Conservation (phyloP, 2,888 invertebrate species). For the Dysmachus trigonus region DNA sequence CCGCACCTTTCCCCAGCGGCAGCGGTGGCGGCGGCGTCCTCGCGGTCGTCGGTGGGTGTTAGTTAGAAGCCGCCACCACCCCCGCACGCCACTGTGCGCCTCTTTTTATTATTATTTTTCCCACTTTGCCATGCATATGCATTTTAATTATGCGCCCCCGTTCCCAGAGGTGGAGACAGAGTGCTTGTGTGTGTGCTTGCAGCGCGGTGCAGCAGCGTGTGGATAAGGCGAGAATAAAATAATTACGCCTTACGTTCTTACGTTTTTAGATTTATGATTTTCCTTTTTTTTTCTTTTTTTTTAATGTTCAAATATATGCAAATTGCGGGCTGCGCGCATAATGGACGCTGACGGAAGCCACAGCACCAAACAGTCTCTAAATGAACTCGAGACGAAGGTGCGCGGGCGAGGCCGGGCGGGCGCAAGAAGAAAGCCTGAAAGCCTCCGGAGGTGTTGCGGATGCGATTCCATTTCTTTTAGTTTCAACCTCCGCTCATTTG, state of each 20-base stretch:
- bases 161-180: conserved; percentile 1
- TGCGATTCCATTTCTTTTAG: conserved; percentile 34
- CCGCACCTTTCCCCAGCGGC: background rate
- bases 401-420: background rate
- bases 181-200: no score
- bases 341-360: conserved; percentile 27
- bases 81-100: background rate
- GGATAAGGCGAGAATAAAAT: conserved; percentile 46
- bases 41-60: conserved; percentile 25
- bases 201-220: conserved; percentile 36
- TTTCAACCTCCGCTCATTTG: conserved; percentile 1
- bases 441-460: conserved; percentile 27
- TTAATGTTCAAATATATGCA: conserved; percentile 49
- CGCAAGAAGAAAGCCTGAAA: background rate
- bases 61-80: conserved; percentile 1
- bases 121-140: conserved; percentile 28
- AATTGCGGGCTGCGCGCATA: conserved; percentile 45
- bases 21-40: no score
- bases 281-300: no score
- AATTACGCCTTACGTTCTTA: conserved; percentile 45
- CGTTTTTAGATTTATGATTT: conserved; percentile 15
- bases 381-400: conserved; percentile 3
- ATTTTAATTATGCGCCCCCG: conserved; percentile 37
- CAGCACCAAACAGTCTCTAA: conserved; percentile 5
- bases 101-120: conserved; percentile 23